These are phyloP conservation scores for Philereme vetulata DNA, from an alignment of 2,888 invertebrate genomes.

Conservation along the genomic window DNA sequence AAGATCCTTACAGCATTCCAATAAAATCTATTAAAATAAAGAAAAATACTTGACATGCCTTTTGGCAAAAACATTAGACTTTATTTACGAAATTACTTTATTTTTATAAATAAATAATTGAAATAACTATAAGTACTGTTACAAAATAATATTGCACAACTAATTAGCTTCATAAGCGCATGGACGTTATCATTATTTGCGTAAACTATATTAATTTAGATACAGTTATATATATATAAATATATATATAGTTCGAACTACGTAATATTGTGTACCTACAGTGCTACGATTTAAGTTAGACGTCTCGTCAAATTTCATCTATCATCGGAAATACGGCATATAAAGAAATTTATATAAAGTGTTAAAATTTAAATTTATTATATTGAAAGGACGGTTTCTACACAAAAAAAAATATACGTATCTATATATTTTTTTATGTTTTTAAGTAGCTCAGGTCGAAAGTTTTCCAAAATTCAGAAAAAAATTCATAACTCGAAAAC, in stretches of 20 bases:
- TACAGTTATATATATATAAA: slow-evolving; percentile 10
- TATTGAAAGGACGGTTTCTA: too few species aligned
- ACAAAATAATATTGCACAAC: slow-evolving; percentile 59
- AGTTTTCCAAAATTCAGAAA: too few species aligned
- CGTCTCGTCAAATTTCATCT: too few species aligned
- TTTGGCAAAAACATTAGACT: not conserved
- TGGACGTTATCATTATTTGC: slow-evolving; percentile 62
- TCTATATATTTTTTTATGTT: too few species aligned
- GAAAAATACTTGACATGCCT: not conserved
- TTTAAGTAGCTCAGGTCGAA: too few species aligned
- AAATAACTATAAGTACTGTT: slow-evolving; percentile 21
- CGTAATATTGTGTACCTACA: not conserved
- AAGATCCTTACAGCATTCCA: slow-evolving; percentile 36
- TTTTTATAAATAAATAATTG: not conserved
- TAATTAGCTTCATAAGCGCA: slow-evolving; percentile 64
- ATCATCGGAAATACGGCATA: too few species aligned
- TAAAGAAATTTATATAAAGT: too few species aligned
- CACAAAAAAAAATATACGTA: too few species aligned
- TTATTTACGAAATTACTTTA: slow-evolving; percentile 13
- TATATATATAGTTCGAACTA: not conserved
- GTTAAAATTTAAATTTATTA: too few species aligned
- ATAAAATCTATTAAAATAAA: slow-evolving; percentile 20
- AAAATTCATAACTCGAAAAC: too few species aligned
- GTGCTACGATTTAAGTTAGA: too few species aligned
- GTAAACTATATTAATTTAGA: slow-evolving; percentile 26